Evolutionary conservation across 2,797 vertebrate genomes (phyloP).

Genomic region (Corythornis leucogaster): DNA sequence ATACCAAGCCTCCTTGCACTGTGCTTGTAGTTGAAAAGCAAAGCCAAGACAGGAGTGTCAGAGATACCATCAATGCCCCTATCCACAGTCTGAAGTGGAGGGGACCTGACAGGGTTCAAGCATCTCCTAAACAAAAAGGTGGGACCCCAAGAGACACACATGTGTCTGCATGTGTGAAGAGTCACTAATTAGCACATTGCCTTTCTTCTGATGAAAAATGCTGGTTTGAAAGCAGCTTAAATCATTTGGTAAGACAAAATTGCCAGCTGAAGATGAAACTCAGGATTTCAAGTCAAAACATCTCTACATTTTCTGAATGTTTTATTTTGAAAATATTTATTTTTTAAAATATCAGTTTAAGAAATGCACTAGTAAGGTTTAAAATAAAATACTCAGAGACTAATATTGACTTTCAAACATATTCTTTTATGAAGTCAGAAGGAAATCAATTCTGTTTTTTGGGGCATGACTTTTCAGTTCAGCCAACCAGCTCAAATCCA

Average conservation of each 20-base stretch:
- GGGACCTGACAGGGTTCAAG: neutral
- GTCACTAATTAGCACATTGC: neutral
- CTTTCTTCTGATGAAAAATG: neutral
- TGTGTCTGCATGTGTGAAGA: neutral
- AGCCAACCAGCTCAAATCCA: conserved; percentile 52
- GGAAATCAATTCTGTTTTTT: neutral
- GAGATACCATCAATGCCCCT: neutral
- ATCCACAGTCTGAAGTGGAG: neutral
- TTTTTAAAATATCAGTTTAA: neutral
- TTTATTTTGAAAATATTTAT: conserved; percentile 26
- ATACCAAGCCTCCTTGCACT: neutral
- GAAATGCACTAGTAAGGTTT: neutral
- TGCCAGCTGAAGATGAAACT: neutral
- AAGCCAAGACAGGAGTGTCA: neutral
- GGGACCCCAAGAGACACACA: neutral
- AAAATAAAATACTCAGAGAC: neutral
- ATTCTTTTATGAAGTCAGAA: conserved; percentile 5
- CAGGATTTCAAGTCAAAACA: conserved; percentile 1
- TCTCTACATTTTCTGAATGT: neutral
- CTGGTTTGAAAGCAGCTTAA: neutral
- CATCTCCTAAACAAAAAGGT: neutral
- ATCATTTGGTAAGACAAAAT: neutral
- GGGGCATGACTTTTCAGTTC: conserved; percentile 9
- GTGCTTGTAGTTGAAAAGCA: neutral
- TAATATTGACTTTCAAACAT: neutral